Base-by-base conservation (phyloP, 2,797 vertebrate species). In the Scleropages formosus region DNA sequence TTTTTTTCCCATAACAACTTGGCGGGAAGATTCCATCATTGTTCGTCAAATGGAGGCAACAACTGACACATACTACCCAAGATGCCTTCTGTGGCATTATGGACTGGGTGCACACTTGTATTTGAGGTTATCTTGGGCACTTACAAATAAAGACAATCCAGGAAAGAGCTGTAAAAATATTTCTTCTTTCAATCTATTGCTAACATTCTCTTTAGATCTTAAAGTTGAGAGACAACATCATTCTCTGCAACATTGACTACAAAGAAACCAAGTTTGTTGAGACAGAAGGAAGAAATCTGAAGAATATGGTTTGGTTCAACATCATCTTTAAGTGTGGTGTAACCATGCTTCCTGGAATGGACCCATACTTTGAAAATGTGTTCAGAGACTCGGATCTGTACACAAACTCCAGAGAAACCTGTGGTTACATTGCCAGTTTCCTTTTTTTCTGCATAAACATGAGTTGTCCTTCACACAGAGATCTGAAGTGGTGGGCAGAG, bases 241-340 rank as follows among this genome's bases (percentile, higher is more conserved):
- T 68, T 64, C 27, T 39, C 1, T 27, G n/a, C 18, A 49, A n/a
- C n/a, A 12, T n/a, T 20, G 6, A 12, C 46, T 53, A 15, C 39
- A 31, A 31, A 18, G 8, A 13, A 15, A 26, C 53, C 68, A 24
- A 51, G 22, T 47, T 49, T 68, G 53, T 56, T 18, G 53, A 18
- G 12, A 56, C 46, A 65, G 31, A 31, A 39, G 22, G 39, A 69
- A 69, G 39, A 27, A 8, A n/a, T 31, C 1, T 31, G 20, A 8
- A 27, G 26, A n/a, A 26, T 58, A 26, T 51, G 24, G 24, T 71
- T 71, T 58, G 51, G 68, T 71, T 56, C 8, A 12, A 16, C 18
- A 58, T 51, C 71, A 24, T 26, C 49, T 31, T 31, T 56, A 20
- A 31, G 69, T 49, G 49, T 69, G 47, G 24, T 71, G 22, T 56